Conservation (phyloP, 2,797 vertebrate genomes). For the Oreochromis grahami region DNA sequence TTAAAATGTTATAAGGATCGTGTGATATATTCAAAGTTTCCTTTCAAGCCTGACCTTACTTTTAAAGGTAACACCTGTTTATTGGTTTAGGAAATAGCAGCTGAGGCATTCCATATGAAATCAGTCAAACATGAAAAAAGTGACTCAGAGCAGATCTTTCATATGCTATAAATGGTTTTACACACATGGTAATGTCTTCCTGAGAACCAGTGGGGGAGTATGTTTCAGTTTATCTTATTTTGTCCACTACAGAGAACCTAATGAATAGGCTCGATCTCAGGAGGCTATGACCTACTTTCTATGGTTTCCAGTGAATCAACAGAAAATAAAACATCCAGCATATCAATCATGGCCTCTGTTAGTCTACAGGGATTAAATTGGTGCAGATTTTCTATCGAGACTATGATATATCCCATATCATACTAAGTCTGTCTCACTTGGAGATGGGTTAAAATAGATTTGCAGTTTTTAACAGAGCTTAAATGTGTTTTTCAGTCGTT, state of each 20-base stretch:
- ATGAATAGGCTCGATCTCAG: background rate
- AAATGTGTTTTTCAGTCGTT: background rate
- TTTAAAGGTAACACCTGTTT: background rate
- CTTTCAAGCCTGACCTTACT: background rate
- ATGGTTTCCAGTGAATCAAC: background rate
- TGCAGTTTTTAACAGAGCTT: background rate
- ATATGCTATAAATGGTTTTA: background rate
- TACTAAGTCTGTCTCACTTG: background rate
- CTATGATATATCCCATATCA: background rate
- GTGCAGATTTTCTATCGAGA: background rate
- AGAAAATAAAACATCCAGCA: background rate
- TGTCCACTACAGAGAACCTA: background rate
- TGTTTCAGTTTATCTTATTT: background rate
- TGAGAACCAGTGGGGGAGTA: accelerated
- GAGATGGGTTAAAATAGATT: background rate
- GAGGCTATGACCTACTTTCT: background rate
- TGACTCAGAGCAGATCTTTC: background rate
- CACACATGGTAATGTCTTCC: background rate
- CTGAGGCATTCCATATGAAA: background rate
- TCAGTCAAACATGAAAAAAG: background rate
- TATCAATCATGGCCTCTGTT: background rate
- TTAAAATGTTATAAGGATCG: background rate
- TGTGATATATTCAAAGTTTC: background rate
- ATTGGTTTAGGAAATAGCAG: background rate
- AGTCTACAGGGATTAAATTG: background rate